Base-by-base conservation (phyloP, 2,888 invertebrate species). In the Sympetrum striolatum region DNA sequence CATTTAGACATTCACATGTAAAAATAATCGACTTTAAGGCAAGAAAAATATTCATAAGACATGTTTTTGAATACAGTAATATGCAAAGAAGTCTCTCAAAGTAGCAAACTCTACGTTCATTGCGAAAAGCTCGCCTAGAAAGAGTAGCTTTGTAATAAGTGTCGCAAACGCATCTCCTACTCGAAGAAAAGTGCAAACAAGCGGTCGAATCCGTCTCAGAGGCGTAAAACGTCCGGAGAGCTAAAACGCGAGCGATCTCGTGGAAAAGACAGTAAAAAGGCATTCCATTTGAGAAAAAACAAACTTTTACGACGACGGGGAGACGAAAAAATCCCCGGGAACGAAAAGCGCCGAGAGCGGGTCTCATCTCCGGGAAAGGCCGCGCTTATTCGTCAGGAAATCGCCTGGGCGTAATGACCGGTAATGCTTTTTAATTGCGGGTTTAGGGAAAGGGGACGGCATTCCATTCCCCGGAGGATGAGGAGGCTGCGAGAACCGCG, bases 391-490 rank as follows among this genome's bases (percentile, higher is more conserved):
- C 25, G 73, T 73, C 73, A 53, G 73, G 25, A 73, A 73, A 73
- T 44, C 80, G 15, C 82, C 82, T 8, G 4, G 82, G 44, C 48
- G 82, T 82, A 82, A 82, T 82, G 58, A 82, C 82, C 35, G 82
- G 82, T 82, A 82, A 82, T 82, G 35, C 12, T 82, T 82, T 82
- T 82, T 82, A 82, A 82, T 82, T 82, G 82, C 82, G 58, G 82
- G 82, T 31, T 58, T 31, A 25, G 53, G 53, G 35, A 58, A 58
- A 25, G 82, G 35, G 82, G 15, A 58, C 58, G 35, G 82, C 53
- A 58, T 82, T 81, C 81, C 81, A 14, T 8, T n/a, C 18, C 6
- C 18, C 14, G 18, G 39, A 25, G 81, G 44, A 6, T 5, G 58
- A 4, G 44, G 53, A 81, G 81, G 10, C 31, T 31, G 35, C 31